These are phyloP conservation scores for Sciaenops ocellatus DNA, from an alignment of 2,797 vertebrate species.

Conservation along the genomic window DNA sequence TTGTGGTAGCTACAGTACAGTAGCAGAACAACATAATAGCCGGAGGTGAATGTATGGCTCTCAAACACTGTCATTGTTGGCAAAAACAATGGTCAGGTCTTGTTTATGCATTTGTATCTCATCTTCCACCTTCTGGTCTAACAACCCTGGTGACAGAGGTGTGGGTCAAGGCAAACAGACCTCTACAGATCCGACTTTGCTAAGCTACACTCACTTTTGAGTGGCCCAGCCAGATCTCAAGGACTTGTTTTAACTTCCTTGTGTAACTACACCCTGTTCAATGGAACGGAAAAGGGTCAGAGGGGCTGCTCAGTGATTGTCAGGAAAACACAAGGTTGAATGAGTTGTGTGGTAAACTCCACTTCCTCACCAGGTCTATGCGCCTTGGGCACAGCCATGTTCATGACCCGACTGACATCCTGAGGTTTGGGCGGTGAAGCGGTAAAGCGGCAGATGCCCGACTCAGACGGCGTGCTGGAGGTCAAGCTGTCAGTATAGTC, in stretches of 20 bases:
- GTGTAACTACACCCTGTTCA: neutral
- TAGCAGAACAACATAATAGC: neutral
- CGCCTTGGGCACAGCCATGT: constrained; percentile 98
- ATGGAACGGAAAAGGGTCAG: neutral
- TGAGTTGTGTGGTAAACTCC: neutral
- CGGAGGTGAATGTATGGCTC: neutral
- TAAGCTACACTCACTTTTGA: too few species aligned
- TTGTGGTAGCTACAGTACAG: too few species aligned
- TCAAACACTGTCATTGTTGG: neutral
- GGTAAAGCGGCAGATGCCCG: constrained; percentile 98
- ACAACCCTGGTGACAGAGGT: neutral
- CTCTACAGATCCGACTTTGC: too few species aligned
- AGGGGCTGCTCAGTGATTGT: neutral
- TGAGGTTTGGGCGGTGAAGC: constrained; percentile 98
- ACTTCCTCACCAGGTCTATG: constrained; percentile 96
- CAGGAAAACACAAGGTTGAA: neutral
- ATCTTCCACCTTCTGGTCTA: neutral
- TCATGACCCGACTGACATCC: constrained; percentile 95
- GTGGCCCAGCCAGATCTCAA: neutral
- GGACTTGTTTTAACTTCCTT: neutral
- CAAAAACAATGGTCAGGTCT: neutral
- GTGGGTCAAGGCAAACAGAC: neutral
- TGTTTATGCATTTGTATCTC: neutral
- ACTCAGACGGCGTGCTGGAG: constrained; percentile 98
- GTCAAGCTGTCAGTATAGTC: constrained; percentile 99